These are phyloP conservation scores for Brenthis daphne DNA, from an alignment of 2,888 invertebrate genomes.

Conservation along the genomic window DNA sequence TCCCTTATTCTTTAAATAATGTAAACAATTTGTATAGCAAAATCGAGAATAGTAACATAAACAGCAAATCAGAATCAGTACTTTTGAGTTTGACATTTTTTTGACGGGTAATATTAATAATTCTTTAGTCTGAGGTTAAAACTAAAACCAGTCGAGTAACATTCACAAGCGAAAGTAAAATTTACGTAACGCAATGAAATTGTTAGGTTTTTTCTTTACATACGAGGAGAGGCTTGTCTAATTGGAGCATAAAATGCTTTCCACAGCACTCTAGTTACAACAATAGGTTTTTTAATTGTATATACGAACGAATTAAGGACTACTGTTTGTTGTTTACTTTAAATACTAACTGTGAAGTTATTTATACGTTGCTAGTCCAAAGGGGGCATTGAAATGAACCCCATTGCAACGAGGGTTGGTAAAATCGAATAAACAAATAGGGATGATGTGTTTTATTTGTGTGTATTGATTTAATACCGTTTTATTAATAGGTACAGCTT, in stretches of 20 bases:
- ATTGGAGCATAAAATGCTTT: constrained; percentile 62
- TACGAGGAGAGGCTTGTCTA: constrained; percentile 53
- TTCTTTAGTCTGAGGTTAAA: not conserved
- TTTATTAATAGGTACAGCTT: not conserved
- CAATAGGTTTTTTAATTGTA: constrained; percentile 59
- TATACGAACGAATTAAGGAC: constrained; percentile 58
- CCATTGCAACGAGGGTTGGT: constrained; percentile 21
- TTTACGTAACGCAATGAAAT: constrained; percentile 37
- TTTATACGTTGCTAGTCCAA: constrained; percentile 32
- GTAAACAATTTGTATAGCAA: not conserved
- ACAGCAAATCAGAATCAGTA: no score
- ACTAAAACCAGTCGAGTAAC: constrained; percentile 31
- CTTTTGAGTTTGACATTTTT: no score
- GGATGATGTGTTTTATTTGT: constrained; percentile 12
- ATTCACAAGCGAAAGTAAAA: constrained; percentile 36
- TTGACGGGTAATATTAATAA: no score
- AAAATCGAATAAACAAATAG: constrained; percentile 15
- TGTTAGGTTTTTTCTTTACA: constrained; percentile 38
- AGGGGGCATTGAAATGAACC: constrained; percentile 31
- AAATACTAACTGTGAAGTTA: constrained; percentile 39
- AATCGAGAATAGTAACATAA: no score
- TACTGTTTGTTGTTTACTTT: constrained; percentile 46
- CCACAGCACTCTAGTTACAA: constrained; percentile 62
- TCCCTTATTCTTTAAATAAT: not conserved
- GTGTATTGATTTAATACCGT: not conserved